Conservation (phyloP, 2,888 invertebrate genomes). For the Drosophila borealis region DNA sequence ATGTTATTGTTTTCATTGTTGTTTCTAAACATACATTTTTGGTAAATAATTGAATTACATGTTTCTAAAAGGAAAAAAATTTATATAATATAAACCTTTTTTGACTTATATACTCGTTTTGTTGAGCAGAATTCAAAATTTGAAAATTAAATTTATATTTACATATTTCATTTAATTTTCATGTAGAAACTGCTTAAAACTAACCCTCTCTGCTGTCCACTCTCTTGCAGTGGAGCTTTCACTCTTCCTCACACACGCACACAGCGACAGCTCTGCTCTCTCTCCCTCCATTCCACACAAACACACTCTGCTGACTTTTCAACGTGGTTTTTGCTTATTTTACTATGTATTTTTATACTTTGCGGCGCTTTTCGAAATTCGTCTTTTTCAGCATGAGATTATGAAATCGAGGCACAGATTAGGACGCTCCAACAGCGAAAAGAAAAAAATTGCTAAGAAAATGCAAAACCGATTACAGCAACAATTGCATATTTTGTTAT, state of each 20-base stretch:
- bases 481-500: constrained; percentile 18
- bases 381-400: constrained; percentile 50
- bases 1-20: constrained; percentile 35
- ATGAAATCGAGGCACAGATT: constrained; percentile 63
- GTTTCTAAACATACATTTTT: constrained; percentile 3
- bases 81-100: neutral
- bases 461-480: neutral
- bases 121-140: neutral
- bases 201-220: constrained; percentile 1
- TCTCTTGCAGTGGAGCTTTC: constrained; percentile 45
- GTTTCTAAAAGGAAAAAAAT: neutral
- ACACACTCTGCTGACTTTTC: constrained; percentile 50
- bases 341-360: constrained; percentile 47
- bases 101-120: neutral
- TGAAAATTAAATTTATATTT: neutral
- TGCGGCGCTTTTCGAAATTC: constrained; percentile 26
- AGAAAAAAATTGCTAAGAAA: neutral
- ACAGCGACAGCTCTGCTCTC: constrained; percentile 12
- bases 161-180: neutral
- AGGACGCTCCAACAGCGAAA: neutral
- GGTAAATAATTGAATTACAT: neutral
- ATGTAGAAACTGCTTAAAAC: neutral
- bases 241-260: constrained; percentile 39
- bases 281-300: constrained; percentile 6
- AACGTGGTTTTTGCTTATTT: constrained; percentile 67